Conservation (phyloP, 2,888 invertebrate species). For the Ceriagrion tenellum region DNA sequence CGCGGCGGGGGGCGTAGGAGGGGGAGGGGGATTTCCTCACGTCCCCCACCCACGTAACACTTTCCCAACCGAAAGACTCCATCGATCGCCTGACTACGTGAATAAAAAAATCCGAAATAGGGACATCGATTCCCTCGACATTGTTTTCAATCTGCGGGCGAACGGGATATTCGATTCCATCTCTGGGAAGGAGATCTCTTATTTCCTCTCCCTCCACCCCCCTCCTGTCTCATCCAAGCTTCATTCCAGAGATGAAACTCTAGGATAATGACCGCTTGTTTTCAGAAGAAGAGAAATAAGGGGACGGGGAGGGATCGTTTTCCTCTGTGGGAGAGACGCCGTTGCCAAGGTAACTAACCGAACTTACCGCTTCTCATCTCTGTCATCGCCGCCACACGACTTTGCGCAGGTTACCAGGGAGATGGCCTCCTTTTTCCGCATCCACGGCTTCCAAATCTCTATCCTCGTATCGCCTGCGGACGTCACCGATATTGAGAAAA, state of each 20-base stretch:
- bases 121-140: neutral
- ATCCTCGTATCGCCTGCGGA: neutral
- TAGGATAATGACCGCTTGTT: conserved; percentile 24
- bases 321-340: neutral
- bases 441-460: neutral
- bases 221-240: neutral
- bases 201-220: neutral
- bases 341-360: neutral
- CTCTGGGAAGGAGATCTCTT: neutral
- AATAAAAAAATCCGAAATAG: neutral
- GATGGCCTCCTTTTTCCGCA: neutral
- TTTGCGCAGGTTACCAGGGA: neutral
- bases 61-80: neutral
- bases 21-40: no score
- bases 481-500: neutral
- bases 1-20: no score
- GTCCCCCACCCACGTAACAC: neutral
- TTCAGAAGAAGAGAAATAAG: neutral
- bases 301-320: neutral
- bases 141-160: neutral
- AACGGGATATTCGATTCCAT: neutral
- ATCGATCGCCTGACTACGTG: neutral
- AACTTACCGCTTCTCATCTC: conserved; percentile 1
- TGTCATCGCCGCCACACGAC: no score
- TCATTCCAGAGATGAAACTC: neutral